Evolutionary conservation across 2,113 vertebrate genomes (phyloP).

Genomic region (Turnix velox): DNA sequence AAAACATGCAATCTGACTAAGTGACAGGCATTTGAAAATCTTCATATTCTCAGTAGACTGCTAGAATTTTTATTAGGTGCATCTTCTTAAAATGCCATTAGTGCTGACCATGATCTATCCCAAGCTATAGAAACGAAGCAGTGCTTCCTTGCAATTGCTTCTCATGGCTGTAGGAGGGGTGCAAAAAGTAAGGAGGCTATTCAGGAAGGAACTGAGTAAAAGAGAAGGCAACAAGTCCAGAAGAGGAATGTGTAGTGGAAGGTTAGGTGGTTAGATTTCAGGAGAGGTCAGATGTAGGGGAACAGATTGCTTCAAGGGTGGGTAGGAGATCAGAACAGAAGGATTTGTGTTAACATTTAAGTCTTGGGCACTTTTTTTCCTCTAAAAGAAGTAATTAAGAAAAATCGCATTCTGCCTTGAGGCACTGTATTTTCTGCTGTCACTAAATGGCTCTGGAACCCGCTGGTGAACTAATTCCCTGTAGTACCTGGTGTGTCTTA

Average conservation of each 20-base stretch:
- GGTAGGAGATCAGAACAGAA: neutral
- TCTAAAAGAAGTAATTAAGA: neutral
- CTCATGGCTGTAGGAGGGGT: neutral
- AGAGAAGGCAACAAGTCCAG: neutral
- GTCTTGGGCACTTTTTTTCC: neutral
- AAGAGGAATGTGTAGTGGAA: neutral
- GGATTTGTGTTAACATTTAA: neutral
- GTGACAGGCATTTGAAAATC: neutral
- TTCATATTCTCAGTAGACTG: neutral
- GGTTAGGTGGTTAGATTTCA: neutral
- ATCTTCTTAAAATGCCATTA: neutral
- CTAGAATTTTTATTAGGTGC: neutral
- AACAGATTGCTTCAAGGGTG: neutral
- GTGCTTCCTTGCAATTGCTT: neutral
- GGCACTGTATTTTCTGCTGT: neutral
- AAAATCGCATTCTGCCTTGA: neutral
- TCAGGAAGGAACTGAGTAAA: neutral
- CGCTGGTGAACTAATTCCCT: neutral
- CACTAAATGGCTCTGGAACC: neutral
- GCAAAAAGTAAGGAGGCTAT: neutral
- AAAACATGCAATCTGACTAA: neutral
- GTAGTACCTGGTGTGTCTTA: neutral
- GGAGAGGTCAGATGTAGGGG: neutral
- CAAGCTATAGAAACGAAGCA: neutral
- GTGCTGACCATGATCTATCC: neutral